Evolutionary conservation across 2,113 vertebrate genomes (phyloP).

Genomic region (Hippopotamus amphibius): DNA sequence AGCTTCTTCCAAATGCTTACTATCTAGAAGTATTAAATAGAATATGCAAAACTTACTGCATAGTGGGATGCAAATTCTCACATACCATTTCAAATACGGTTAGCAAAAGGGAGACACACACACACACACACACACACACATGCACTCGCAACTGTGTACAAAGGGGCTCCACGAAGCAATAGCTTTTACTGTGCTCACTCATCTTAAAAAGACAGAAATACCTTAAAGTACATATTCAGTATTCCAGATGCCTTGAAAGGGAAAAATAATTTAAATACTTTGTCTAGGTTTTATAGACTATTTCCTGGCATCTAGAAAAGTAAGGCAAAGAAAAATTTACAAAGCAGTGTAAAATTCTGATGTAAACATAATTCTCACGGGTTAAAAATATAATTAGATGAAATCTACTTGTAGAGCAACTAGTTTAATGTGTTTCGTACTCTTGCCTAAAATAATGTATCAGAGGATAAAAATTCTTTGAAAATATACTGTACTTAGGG

Average conservation of each 20-base stretch:
- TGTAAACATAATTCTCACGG: neutral
- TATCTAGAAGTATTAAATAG: neutral
- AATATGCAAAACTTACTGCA: neutral
- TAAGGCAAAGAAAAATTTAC: neutral
- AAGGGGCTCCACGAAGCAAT: neutral
- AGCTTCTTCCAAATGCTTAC: neutral
- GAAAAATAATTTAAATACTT: conserved; percentile 13
- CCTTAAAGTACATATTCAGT: neutral
- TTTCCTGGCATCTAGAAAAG: conserved; percentile 43
- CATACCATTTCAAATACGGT: neutral
- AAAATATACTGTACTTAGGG: conserved; percentile 12
- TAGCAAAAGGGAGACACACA: neutral
- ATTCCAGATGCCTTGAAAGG: neutral
- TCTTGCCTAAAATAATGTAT: conserved; percentile 6
- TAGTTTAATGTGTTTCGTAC: neutral
- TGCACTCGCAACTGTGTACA: neutral
- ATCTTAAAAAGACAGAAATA: conserved; percentile 27
- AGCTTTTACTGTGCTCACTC: neutral
- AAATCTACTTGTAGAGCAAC: neutral
- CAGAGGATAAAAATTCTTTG: conserved; percentile 18
- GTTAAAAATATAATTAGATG: conserved; percentile 42
- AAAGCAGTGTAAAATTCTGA: conserved; percentile 17
- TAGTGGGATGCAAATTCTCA: neutral
- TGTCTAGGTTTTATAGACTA: neutral
- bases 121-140: neutral